Base-by-base conservation (phyloP, 2,113 vertebrate genomes). In the Sylvilagus bachmani region DNA sequence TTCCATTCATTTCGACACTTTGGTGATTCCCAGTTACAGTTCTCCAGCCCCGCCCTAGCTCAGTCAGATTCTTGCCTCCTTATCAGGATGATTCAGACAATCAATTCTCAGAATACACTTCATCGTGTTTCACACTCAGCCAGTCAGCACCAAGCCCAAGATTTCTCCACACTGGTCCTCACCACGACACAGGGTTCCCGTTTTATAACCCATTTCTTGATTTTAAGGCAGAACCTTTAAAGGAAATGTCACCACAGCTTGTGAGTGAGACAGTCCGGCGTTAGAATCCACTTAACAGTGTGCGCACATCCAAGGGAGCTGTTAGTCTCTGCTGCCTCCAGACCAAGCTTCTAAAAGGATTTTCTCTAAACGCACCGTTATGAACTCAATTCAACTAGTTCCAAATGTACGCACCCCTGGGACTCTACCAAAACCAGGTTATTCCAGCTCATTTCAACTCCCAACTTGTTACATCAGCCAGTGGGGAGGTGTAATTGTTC, bases 381-480 rank as follows among this genome's bases (percentile, higher is more conserved):
- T 44, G 69, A 91, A 79, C 62, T 87, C 55, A 61, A 86, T 21
- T 94, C 44, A 66, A 70, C 25, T 84, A 44, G 44, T 86, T 55
- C n/a, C 62, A 85, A 88, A 91, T 14, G 16, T 22, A 5, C 3
- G 11, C 10, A 31, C 58, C 66, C 49, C 51, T 0, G 62, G 62
- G 88, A 88, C 6, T 49, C 51, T n/a, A 53, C n/a, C 82, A 27
- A 92, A 92, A 94, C 86, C 79, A 91, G 89, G 75, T 95, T 66
- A 91, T 88, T 93, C 58, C 25, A 96, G 86, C 95, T 93, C 82
- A 86, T 95, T 92, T 97, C 91, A 81, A 53, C 61, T 66, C n/a
- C 17, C 66, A 62, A 86, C 69, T 89, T 79, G 67, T 94, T 97
- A 11, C 31, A 89, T 91, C 86, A 93, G 58, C 95, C 88, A 96